Percentiles rank a stretch among this genome's conserved stretches.
phyloP scores from a whole-genome alignment of 2,797 vertebrate species.

The Myripristis murdjan region DNA sequence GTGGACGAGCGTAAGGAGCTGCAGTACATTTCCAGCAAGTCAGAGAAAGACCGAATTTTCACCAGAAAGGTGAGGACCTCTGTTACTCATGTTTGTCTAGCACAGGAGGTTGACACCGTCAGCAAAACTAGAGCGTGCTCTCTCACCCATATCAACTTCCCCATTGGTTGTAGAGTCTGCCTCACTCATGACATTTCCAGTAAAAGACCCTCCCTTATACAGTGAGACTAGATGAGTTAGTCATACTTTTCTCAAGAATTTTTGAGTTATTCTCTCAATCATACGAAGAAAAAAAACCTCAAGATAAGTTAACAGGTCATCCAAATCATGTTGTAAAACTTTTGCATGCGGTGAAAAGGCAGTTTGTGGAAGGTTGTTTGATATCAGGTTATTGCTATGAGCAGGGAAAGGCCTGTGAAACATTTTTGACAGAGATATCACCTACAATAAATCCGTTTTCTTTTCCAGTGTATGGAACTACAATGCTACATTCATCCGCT shows the following conservation, averaged over 20 bases:
- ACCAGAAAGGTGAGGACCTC: conserved; percentile 83
- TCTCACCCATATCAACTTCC: conserved; percentile 58
- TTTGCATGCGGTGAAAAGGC: neutral
- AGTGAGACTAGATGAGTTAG: conserved; percentile 33
- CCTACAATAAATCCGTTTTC: conserved; percentile 32
- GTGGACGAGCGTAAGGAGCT: conserved; percentile 63
- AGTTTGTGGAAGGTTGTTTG: neutral
- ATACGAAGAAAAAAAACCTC: neutral
- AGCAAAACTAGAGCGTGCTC: conserved; percentile 47
- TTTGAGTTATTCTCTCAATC: neutral
- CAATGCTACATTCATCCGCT: conserved; percentile 89
- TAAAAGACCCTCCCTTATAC: conserved; percentile 29
- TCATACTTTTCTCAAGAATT: conserved; percentile 39
- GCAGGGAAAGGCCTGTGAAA: neutral
- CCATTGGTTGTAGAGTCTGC: conserved; percentile 27
- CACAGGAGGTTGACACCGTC: conserved; percentile 32
- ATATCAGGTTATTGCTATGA: neutral
- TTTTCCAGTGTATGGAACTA: conserved; percentile 84
- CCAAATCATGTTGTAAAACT: conserved; percentile 20
- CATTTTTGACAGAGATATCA: conserved; percentile 26
- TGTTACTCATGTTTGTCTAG: conserved; percentile 24
- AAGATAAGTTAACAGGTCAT: neutral
- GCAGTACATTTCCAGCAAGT: conserved; percentile 62
- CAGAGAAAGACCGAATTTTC: conserved; percentile 78
- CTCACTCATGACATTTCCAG: conserved; percentile 47